phyloP scores from a whole-genome alignment of 1,140 invertebrate genomes.

The Cyrtorhinus lividipennis region DNA sequence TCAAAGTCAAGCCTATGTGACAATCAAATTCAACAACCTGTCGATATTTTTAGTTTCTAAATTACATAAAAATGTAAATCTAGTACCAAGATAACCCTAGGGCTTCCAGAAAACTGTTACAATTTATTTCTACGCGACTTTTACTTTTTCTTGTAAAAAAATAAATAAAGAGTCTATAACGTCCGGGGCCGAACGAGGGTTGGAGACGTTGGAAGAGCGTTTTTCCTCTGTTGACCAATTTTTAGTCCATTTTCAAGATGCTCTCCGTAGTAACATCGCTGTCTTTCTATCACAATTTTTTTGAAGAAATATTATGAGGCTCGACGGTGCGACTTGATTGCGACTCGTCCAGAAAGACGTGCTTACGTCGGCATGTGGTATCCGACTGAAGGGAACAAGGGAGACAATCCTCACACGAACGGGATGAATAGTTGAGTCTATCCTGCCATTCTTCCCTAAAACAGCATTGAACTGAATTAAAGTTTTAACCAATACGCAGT shows the following conservation, averaged over 20 bases:
- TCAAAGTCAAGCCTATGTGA: too few species aligned
- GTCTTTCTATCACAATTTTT: constrained; percentile 6
- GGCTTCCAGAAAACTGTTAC: not conserved
- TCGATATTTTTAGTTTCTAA: not conserved
- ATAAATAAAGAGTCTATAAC: constrained; percentile 9
- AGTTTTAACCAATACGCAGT: too few species aligned
- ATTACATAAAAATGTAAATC: not conserved
- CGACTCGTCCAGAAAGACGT: constrained; percentile 2
- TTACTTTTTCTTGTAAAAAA: not conserved
- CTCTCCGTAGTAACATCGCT: not conserved
- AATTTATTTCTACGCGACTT: not conserved
- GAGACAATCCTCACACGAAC: not conserved
- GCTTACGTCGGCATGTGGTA: not conserved
- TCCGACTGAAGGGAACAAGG: too few species aligned
- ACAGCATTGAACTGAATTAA: not conserved
- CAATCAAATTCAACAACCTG: too few species aligned
- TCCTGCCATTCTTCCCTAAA: not conserved
- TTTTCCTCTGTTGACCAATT: not conserved
- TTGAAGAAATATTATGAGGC: not conserved
- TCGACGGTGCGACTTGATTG: not conserved
- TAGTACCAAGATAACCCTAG: not conserved
- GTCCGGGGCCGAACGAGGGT: not conserved
- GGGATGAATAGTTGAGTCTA: not conserved
- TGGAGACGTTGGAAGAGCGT: not conserved
- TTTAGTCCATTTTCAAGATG: too few species aligned